These are phyloP conservation scores for Oxystoma pomonae DNA, from an alignment of 2,888 invertebrate species.

Conservation along the genomic window DNA sequence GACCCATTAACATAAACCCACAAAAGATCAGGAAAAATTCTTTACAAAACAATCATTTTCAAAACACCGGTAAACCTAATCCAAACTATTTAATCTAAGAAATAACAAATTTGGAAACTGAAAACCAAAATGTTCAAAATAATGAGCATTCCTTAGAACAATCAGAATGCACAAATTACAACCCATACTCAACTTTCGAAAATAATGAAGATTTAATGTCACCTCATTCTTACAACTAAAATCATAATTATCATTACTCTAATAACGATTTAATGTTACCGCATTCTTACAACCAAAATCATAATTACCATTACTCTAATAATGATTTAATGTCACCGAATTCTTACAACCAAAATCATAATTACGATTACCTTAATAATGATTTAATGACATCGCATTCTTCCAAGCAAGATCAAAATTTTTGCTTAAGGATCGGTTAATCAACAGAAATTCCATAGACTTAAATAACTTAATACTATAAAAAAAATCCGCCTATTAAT, in stretches of 20 bases:
- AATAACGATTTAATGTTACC: no score
- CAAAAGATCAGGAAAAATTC: no score
- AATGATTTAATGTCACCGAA: background rate
- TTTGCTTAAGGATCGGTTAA: background rate
- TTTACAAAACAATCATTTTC: background rate
- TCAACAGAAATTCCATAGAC: constrained; percentile 5
- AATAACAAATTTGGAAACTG: background rate
- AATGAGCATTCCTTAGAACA: no score
- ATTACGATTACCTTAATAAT: no score
- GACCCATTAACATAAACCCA: no score
- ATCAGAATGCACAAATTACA: background rate
- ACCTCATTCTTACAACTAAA: background rate
- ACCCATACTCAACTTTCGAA: background rate
- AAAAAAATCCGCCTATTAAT: constrained; percentile 14
- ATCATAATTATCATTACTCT: no score
- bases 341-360: background rate
- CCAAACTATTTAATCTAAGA: no score
- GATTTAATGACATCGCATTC: no score
- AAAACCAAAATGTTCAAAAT: background rate
- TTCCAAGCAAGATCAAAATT: background rate
- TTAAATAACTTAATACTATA: constrained; percentile 7
- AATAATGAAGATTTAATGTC: no score
- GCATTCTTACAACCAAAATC: no score
- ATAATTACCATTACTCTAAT: no score
- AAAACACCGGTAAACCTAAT: background rate